Percentiles rank a stretch among this genome's conserved stretches.
Conservation (phyloP, 1,140 invertebrate genomes). For the Drosophila pseudoobscura region DNA sequence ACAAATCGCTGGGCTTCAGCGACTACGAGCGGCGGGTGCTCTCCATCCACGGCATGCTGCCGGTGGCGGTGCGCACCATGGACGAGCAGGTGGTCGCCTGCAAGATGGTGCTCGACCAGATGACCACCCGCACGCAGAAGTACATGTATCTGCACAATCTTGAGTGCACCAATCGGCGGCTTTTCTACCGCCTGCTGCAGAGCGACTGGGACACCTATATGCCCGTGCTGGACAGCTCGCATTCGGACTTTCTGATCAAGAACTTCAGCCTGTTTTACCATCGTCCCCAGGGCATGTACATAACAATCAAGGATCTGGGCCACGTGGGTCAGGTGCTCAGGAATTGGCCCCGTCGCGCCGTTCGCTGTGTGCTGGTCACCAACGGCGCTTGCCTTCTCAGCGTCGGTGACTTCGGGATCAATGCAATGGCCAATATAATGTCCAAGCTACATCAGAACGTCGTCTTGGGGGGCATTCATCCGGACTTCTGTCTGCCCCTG, state of each 20-base stretch:
- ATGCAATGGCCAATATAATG: conserved; percentile 97
- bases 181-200: conserved; percentile 96
- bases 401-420: conserved; percentile 95
- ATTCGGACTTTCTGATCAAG: conserved; percentile 93
- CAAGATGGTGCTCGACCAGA: conserved; percentile 88
- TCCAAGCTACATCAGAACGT: conserved; percentile 96
- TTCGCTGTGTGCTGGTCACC: conserved; percentile 95
- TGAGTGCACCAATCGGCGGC: conserved; percentile 92
- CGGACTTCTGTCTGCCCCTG: conserved; percentile 94
- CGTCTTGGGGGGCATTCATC: conserved; percentile 95
- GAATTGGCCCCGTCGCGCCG: conserved; percentile 90
- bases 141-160: conserved; percentile 91
- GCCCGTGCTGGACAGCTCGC: conserved; percentile 90
- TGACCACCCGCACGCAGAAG: conserved; percentile 90
- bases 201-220: conserved; percentile 95
- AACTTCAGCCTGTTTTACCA: neutral
- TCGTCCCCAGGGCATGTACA: conserved; percentile 91
- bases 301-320: conserved; percentile 97
- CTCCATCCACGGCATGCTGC: conserved; percentile 93
- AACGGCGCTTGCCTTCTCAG: conserved; percentile 97
- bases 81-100: conserved; percentile 92
- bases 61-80: conserved; percentile 90
- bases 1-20: conserved; percentile 92
- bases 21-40: conserved; percentile 92
- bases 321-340: conserved; percentile 93